Base-by-base conservation (phyloP, 2,113 vertebrate genomes). In the Leptodactylus fuscus region DNA sequence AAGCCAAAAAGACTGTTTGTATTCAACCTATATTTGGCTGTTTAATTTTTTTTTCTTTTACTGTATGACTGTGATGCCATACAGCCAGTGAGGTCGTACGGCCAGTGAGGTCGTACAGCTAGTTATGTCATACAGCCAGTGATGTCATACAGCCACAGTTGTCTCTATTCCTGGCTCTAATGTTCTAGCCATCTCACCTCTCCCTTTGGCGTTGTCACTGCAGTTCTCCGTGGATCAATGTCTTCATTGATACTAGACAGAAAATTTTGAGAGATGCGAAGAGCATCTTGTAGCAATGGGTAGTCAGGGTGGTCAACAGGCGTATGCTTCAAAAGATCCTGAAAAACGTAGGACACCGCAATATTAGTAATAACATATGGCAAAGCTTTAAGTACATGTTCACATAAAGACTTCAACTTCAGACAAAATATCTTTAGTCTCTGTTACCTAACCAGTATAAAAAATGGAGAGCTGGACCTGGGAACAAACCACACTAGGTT, bases 191-290 rank as follows among this genome's bases (percentile, higher is more conserved):
- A 10, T 27, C 95, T 91, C 87, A 98, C 98, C 96, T 99, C 98
- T 89, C 98, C 98, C 87, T 99, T 99, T 70, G 97, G 97, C 1
- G 97, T 98, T 27, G 97, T 98, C 91, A 99, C 97, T 0, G 97
- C 97, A 0, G 97, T 98, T 88, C 97, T 94, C 81, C 98, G 95
- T 3, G 97, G 97, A 81, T 98, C 97, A 0, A 99, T 98, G 90
- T 99, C 98, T 91, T 99, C 98, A 18, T 99, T 98, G 94, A 99
- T 99, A 92, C 96, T 99, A 90, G 98, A 99, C 15, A 99, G 95
- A 90, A 99, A 99, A 91, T 98, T 99, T 92, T 99, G 98, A 1
- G 98, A 99, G 92, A 99, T 99, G 73, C 98, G 95, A 79, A 99
- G 94, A 27, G 98, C 98, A 0, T 99, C 97, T 93, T 99, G 97